phyloP scores from a whole-genome alignment of 2,797 vertebrate species.

The Psittacula echo region DNA sequence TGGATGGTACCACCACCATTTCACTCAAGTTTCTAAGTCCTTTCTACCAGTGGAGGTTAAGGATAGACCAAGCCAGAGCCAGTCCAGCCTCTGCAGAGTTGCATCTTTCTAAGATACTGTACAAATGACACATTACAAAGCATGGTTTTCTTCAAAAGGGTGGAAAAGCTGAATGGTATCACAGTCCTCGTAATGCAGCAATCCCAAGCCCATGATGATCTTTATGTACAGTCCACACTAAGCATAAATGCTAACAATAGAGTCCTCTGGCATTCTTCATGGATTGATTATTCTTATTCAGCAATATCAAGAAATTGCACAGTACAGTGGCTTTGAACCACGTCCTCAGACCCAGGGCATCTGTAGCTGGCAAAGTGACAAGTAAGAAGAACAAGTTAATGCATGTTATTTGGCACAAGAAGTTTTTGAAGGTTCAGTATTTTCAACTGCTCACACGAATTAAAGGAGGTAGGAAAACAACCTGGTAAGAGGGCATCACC shows the following conservation, averaged over 20 bases:
- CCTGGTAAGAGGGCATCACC: background rate
- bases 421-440: background rate
- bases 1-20: background rate
- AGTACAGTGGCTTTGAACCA: background rate
- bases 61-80: background rate
- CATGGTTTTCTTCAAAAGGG: background rate
- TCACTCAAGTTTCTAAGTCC: background rate
- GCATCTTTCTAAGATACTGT: background rate
- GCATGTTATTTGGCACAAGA: background rate
- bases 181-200: background rate
- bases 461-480: background rate
- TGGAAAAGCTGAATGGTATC: background rate
- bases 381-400: background rate
- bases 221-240: background rate
- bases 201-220: background rate
- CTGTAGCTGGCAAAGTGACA: background rate
- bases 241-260: background rate
- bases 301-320: background rate
- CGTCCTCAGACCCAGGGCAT: fast-evolving
- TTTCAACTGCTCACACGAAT: background rate
- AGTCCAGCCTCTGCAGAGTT: background rate
- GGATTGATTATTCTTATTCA: background rate
- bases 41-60: background rate
- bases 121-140: background rate
- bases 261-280: background rate